Base-by-base conservation (phyloP, 1,140 invertebrate genomes). In the Dolichoris vasculosae region DNA sequence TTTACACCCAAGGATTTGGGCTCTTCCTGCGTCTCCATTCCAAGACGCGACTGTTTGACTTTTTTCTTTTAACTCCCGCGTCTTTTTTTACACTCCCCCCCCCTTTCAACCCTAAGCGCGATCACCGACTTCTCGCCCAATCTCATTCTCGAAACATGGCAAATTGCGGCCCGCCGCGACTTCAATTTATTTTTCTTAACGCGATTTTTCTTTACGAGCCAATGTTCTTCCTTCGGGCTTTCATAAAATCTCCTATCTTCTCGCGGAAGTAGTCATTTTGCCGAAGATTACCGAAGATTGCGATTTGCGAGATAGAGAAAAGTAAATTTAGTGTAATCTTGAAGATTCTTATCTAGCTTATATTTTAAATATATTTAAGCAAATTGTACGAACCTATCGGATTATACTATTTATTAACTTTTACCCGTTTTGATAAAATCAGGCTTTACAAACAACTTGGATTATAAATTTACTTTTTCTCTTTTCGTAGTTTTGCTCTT, bases 321-420 rank as follows among this genome's bases (percentile, higher is more conserved):
- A 59, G 55, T 59, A 59, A 59, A 59, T 38, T 64, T 32, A 32
- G 9, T 32, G 30, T 64, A 32, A 64, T 40, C 32, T 69, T 23
- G 0, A 32, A 17, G 17, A 38, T 17, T 69, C 15, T 69, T 38
- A 38, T 20, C 67, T 32, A 32, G 30, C 63, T 67, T 32, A 32
- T 32, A 30, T 67, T 63, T 67, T 38, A 2, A 69, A 38, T 69
- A 38, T 69, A 69, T 69, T 69, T 69, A 69, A 69, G 67, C 67
- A 43, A 71, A 43, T 73, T 43, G 69, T 73, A 43, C 38, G 30
- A 35, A 23, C 7, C n/a, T 35, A 35, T 67, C 23, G 55, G 23
- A 35, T 15, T 67, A 13, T 32, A 3, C 63, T 35, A 0, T 35
- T 69, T 69, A 69, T 69, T 35, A 69, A 38, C 67, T 69, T 38